Evolutionary conservation across 2,888 invertebrate genomes (phyloP).

Genomic region (Epirrhoe tristata): DNA sequence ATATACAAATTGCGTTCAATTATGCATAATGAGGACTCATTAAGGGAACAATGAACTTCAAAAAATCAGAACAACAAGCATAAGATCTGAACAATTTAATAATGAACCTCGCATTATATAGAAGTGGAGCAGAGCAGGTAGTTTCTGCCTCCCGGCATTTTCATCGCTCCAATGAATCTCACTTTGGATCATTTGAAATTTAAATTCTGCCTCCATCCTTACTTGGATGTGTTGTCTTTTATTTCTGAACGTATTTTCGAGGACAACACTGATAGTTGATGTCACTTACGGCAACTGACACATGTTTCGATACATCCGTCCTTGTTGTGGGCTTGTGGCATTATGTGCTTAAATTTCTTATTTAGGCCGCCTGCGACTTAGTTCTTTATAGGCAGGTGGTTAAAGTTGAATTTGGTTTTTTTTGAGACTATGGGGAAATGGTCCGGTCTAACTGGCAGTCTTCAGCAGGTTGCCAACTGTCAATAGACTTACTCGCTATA

Average conservation of each 20-base stretch:
- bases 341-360: conserved; percentile 40
- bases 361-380: conserved; percentile 36
- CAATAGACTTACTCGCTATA: conserved; percentile 53
- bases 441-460: conserved; percentile 42
- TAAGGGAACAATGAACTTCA: conserved; percentile 61
- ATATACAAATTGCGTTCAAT: conserved; percentile 54
- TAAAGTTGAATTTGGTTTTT: conserved; percentile 36
- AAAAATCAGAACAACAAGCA: conserved; percentile 4
- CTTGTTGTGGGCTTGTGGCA: conserved; percentile 37
- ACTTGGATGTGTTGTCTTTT: neutral
- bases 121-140: conserved; percentile 19
- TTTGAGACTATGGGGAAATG: conserved; percentile 51
- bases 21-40: conserved; percentile 56
- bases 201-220: neutral
- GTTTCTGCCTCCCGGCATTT: neutral
- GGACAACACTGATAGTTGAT: conserved; percentile 34
- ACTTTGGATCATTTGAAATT: conserved; percentile 18
- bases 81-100: conserved; percentile 6
- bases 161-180: conserved; percentile 8
- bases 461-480: conserved; percentile 49
- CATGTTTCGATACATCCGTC: conserved; percentile 47
- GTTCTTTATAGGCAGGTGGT: conserved; percentile 30
- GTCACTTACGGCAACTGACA: conserved; percentile 44
- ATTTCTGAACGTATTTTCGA: neutral
- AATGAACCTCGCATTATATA: conserved; percentile 5